Evolutionary conservation across 2,113 vertebrate species (phyloP).

Genomic region (Antechinus flavipes): DNA sequence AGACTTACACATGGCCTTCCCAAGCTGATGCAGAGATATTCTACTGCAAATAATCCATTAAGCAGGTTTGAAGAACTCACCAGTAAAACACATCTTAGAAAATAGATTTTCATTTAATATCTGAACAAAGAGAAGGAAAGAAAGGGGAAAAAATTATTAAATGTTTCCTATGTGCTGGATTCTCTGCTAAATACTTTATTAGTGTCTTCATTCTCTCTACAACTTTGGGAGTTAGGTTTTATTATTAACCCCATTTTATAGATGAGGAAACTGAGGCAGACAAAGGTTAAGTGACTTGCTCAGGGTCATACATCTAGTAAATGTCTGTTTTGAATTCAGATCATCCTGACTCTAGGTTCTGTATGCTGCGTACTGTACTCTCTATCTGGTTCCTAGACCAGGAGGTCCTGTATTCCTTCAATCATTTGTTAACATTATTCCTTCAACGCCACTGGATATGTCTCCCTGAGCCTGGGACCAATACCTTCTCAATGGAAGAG

Average conservation of each 20-base stretch:
- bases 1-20: not conserved
- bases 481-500: not conserved
- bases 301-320: not conserved
- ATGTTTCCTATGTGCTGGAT: not conserved
- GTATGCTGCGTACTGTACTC: not conserved
- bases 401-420: not conserved
- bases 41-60: not conserved
- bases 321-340: not conserved
- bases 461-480: accelerated
- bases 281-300: not conserved
- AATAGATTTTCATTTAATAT: not conserved
- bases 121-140: not conserved
- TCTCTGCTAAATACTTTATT: not conserved
- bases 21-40: not conserved
- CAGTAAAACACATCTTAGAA: not conserved
- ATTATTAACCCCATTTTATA: not conserved
- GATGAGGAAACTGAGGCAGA: not conserved
- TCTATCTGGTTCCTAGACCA: not conserved
- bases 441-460: not conserved
- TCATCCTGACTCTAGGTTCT: not conserved
- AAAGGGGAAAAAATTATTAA: not conserved
- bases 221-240: not conserved
- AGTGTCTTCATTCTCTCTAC: not conserved
- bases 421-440: not conserved
- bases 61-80: not conserved